Base-by-base conservation (phyloP, 2,113 vertebrate species). In the Lynx canadensis region DNA sequence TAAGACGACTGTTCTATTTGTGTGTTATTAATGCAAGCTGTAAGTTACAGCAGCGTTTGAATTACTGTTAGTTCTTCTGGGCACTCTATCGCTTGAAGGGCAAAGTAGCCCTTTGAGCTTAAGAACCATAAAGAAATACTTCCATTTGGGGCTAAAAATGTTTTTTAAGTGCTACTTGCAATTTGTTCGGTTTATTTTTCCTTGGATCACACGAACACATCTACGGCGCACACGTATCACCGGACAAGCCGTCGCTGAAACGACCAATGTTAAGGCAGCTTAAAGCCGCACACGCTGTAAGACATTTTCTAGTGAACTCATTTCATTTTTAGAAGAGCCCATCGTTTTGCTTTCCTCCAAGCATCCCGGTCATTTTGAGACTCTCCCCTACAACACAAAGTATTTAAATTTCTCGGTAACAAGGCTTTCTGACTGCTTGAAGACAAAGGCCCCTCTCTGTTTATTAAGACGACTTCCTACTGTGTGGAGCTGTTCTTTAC, bases 401-500 rank as follows among this genome's bases (percentile, higher is more conserved):
- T 50, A 36, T 91, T 36, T 97, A 97, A 97, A 98, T 97, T 97
- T 97, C 66, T 48, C 94, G 69, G 96, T 98, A 98, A 98, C 97
- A 97, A 98, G 97, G 93, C 73, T 97, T 98, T 98, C 98, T 98
- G 98, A 98, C 91, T 60, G 93, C 97, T 95, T 94, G 95, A 98
- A 99, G 98, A 98, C 98, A 98, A 98, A 98, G 98, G 98, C 98
- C 98, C 97, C 95, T 97, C 97, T 98, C 97, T 97, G 84, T 98
- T 98, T 98, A 99, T 98, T 98, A 98, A 98, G 98, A 98, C 11
- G 98, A 98, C 98, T 98, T 98, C 99, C 99, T 97, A 98, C 98
- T 97, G 98, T 98, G 98, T 94, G 97, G 97, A 97, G 98, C 98
- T 98, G 98, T 98, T 98, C 98, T 98, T 98, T 98, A 98, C 97